phyloP scores from a whole-genome alignment of 2,888 invertebrate genomes.

The Tetheella fluctuosa region DNA sequence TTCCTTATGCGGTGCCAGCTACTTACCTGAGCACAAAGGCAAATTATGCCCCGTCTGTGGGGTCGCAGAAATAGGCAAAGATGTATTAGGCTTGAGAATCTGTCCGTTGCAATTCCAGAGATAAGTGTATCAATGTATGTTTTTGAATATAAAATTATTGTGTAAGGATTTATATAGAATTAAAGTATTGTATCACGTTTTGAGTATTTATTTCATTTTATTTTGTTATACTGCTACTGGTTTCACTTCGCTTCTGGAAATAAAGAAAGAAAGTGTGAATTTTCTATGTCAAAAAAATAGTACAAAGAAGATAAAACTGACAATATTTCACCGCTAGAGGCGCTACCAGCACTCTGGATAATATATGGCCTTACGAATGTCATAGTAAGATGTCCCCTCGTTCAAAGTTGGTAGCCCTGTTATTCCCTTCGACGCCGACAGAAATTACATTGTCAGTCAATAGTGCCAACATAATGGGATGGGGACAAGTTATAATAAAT shows the following conservation, averaged over 20 bases:
- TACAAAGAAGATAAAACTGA: too few species aligned
- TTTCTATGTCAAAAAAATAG: too few species aligned
- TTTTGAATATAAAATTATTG: slow-evolving; percentile 40
- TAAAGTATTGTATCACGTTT: slow-evolving; percentile 36
- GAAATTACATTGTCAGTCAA: too few species aligned
- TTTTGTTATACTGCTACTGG: slow-evolving; percentile 29
- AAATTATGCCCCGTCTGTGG: slow-evolving; percentile 93
- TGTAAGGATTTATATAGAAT: slow-evolving; percentile 20
- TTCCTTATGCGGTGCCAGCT: slow-evolving; percentile 94
- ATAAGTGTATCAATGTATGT: slow-evolving; percentile 45
- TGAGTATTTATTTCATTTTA: slow-evolving; percentile 2
- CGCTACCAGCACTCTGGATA: too few species aligned
- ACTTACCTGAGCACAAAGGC: slow-evolving; percentile 94
- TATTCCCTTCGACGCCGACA: too few species aligned
- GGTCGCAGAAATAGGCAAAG: slow-evolving; percentile 96
- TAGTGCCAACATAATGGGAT: too few species aligned
- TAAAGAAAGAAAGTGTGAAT: too few species aligned
- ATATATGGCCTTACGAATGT: too few species aligned
- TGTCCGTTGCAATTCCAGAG: slow-evolving; percentile 84
- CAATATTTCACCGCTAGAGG: too few species aligned
- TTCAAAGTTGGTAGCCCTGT: too few species aligned
- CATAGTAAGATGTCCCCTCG: too few species aligned
- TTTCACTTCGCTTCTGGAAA: slow-evolving; percentile 53
- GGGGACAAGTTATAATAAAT: too few species aligned
- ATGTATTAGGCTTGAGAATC: slow-evolving; percentile 93